Evolutionary conservation across 2,888 invertebrate species (phyloP).

Genomic region (Catocala fraxini): DNA sequence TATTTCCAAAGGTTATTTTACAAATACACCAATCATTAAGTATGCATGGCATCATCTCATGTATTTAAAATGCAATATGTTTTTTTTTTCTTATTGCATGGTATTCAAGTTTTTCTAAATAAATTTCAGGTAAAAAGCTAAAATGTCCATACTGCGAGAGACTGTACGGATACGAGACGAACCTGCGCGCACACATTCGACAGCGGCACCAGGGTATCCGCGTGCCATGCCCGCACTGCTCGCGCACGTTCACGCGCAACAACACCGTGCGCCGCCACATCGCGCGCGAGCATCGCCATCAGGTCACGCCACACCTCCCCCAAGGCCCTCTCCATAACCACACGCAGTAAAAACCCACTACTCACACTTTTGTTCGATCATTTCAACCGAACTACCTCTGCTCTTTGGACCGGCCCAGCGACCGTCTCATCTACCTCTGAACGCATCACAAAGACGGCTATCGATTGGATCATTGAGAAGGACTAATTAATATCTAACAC

Average conservation of each 20-base stretch:
- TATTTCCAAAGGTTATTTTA: too few species aligned
- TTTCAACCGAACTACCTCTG: conserved; percentile 81
- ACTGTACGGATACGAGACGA: conserved; percentile 97
- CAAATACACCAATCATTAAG: too few species aligned
- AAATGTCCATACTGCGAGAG: conserved; percentile 97
- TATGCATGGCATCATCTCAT: too few species aligned
- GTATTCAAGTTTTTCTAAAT: not conserved
- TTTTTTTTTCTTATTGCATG: too few species aligned
- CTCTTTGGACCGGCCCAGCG: conserved; percentile 64
- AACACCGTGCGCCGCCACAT: conserved; percentile 97
- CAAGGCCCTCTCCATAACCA: conserved; percentile 89
- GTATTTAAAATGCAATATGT: too few species aligned
- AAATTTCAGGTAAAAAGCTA: conserved; percentile 93
- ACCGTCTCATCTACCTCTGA: conserved; percentile 57
- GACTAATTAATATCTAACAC: conserved; percentile 34
- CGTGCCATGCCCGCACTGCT: conserved; percentile 96
- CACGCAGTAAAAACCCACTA: conserved; percentile 85
- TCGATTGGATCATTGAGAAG: conserved; percentile 43
- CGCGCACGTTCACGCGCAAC: conserved; percentile 96
- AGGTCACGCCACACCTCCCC: conserved; percentile 89
- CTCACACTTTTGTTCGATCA: conserved; percentile 52
- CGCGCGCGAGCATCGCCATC: conserved; percentile 95
- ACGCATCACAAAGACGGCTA: conserved; percentile 38
- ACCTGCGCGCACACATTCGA: conserved; percentile 95
- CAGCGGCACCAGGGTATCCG: conserved; percentile 97